Evolutionary conservation across 2,888 invertebrate genomes (phyloP).

Genomic region (Aphodius granarius): DNA sequence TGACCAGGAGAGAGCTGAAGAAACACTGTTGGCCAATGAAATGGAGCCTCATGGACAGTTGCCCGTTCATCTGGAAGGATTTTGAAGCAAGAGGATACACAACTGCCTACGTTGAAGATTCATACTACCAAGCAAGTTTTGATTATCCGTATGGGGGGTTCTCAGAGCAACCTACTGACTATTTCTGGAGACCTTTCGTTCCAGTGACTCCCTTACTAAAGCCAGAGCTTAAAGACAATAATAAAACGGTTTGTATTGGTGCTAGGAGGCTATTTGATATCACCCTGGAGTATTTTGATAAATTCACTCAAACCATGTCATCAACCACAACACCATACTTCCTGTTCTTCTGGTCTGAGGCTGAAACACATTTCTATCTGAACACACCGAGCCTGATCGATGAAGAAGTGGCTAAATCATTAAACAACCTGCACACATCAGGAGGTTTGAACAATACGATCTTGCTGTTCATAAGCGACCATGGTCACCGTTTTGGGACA

Average conservation of each 20-base stretch:
- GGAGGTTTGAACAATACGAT: neutral
- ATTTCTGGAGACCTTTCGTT: neutral
- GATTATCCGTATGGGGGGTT: neutral
- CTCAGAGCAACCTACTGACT: neutral
- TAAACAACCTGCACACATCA: neutral
- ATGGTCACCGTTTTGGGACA: neutral
- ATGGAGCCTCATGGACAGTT: neutral
- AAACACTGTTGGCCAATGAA: neutral
- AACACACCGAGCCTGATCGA: neutral
- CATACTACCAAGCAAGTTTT: neutral
- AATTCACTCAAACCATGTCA: neutral
- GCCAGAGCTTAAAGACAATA: neutral
- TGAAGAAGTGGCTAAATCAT: neutral
- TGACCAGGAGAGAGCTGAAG: neutral
- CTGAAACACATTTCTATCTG: neutral
- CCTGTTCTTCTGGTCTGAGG: neutral
- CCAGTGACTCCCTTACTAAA: neutral
- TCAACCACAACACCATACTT: neutral
- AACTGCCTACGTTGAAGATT: neutral
- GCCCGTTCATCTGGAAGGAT: neutral
- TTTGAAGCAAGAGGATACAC: neutral
- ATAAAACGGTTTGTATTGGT: neutral
- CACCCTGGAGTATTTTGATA: neutral
- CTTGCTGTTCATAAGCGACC: neutral
- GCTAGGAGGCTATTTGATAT: neutral